Conservation (phyloP, 2,888 invertebrate species). For the Perizoma flavofasciatum region DNA sequence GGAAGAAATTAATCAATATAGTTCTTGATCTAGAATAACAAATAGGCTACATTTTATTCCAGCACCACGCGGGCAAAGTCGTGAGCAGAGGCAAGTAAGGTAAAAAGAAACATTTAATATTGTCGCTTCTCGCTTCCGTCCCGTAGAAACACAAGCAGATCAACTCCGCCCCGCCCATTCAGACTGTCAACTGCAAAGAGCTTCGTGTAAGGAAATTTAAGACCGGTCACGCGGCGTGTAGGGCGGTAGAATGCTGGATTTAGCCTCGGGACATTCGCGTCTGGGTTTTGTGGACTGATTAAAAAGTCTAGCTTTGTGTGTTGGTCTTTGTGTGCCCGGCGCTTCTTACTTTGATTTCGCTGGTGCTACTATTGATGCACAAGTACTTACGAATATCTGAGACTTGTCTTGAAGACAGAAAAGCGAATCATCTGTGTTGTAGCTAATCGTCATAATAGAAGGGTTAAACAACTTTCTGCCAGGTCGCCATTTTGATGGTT, state of each 20-base stretch:
- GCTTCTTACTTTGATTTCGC: too few relatives aligned
- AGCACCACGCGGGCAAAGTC: background rate
- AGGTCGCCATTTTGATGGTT: too few relatives aligned
- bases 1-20: too few relatives aligned
- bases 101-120: background rate
- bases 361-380: too few relatives aligned
- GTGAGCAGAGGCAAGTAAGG: background rate
- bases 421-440: too few relatives aligned
- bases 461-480: too few relatives aligned
- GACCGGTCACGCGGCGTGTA: constrained; percentile 60
- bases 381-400: too few relatives aligned
- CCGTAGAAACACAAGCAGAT: constrained; percentile 11
- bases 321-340: constrained; percentile 12
- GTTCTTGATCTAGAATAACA: too few relatives aligned
- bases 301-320: constrained; percentile 27
- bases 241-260: constrained; percentile 32
- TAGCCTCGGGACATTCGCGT: constrained; percentile 23
- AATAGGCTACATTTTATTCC: background rate
- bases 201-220: constrained; percentile 72
- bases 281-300: constrained; percentile 25
- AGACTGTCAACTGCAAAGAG: constrained; percentile 74
- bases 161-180: constrained; percentile 28
- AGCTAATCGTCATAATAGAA: too few relatives aligned
- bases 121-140: background rate
- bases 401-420: too few relatives aligned